Base-by-base conservation (phyloP, 2,888 invertebrate species). In the Opisthograptis luteolata region DNA sequence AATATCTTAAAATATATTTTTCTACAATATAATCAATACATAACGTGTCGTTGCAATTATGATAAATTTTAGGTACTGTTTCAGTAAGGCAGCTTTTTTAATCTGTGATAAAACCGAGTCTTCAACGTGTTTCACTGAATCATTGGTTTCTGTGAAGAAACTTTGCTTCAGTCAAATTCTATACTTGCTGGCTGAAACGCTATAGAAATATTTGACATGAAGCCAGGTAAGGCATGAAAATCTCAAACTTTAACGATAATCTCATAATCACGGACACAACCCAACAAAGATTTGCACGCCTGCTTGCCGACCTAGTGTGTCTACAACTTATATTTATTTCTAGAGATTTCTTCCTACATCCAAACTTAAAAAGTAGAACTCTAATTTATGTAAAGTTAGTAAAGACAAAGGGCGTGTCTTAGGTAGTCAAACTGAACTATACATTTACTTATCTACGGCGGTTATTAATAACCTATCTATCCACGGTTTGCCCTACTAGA, bases 131-230 rank as follows among this genome's bases (percentile, higher is more conserved):
- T 24, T 22, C 57, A 50, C 50, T 34, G 24, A 34, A 34, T 40
- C 28, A n/a, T 46, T 31, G 17, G 9, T 0, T 27, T 34, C 27
- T 45, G 27, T 34, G 20, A 15, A 22, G n/a, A 32, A 28, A 13
- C 25, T 8, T 20, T 31, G 25, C 32, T 51, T 36, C 43, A 48
- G 47, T 14, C 48, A 45, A 52, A 35, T 39, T 42, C 39, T 52
- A 39, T 39, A 42, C 20, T 48, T 31, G 40, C 19, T 51, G 25
- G 15, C 36, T 19, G 30, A 39, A 40, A 34, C 1, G 6, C 7
- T 37, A 45, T 45, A 37, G 45, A 32, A 36, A 32, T 13, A n/a
- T 22, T 31, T 25, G 39, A 28, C 42, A 31, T 43, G 28, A 49
- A 34, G 25, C 44, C 15, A 30, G 19, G 12, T 31, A 31, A 47